Conservation (phyloP, 2,888 invertebrate genomes). For the Dichetophora obliterata region DNA sequence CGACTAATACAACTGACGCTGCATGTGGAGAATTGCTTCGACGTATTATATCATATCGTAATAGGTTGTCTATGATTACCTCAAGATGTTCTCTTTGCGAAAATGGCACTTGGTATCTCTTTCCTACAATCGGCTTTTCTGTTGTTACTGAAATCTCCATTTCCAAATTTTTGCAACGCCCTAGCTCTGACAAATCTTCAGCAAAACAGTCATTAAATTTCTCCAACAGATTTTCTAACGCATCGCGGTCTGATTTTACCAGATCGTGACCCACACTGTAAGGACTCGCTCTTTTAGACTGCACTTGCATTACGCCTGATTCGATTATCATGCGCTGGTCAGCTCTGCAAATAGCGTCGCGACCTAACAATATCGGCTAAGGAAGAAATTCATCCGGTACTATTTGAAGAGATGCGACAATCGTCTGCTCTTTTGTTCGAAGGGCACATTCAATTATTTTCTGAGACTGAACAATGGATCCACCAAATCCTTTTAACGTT, state of each 20-base stretch:
- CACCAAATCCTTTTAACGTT: no score
- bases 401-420: no score
- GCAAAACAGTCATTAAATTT: background rate
- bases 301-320: slow-evolving; percentile 26
- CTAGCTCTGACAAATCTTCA: no score
- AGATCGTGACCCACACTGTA: background rate
- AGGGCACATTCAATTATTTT: no score
- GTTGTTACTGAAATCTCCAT: background rate
- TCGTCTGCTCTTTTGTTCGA: no score
- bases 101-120: background rate
- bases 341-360: background rate
- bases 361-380: slow-evolving; percentile 26
- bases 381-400: no score
- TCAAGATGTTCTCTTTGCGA: background rate
- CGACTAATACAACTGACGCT: slow-evolving; percentile 42
- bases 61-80: slow-evolving; percentile 19
- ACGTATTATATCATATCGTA: slow-evolving; percentile 38
- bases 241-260: background rate
- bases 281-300: no score
- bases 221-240: background rate
- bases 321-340: no score
- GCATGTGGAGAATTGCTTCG: slow-evolving; percentile 43
- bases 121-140: background rate
- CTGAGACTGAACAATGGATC: no score
- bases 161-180: background rate